phyloP scores from a whole-genome alignment of 2,888 invertebrate genomes.

The Timema cristinae region DNA sequence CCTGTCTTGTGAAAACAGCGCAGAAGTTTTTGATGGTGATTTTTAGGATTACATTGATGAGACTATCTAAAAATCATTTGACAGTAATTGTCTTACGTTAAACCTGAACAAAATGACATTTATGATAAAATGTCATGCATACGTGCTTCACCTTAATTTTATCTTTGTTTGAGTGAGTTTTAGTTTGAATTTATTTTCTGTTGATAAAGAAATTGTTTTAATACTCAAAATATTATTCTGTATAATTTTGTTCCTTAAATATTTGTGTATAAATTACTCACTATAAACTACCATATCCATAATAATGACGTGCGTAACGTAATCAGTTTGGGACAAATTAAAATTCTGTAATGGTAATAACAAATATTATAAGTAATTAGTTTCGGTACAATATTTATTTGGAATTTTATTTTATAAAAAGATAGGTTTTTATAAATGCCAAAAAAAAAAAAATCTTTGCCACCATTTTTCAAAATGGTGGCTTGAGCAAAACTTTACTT shows the following conservation, averaged over 20 bases:
- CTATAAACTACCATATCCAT: background rate
- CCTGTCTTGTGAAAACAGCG: background rate
- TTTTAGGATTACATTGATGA: background rate
- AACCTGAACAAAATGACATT: too few species aligned
- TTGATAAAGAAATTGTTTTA: background rate
- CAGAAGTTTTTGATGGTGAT: background rate
- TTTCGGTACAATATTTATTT: background rate
- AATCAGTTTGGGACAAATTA: background rate
- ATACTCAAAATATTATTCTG: too few species aligned
- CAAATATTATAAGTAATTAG: background rate
- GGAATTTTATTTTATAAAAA: background rate
- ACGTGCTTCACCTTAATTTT: background rate
- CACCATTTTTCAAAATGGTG: background rate
- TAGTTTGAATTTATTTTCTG: background rate
- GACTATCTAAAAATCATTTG: too few species aligned
- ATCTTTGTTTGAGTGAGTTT: background rate
- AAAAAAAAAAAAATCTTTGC: background rate
- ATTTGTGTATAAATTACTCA: too few species aligned
- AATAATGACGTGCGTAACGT: background rate
- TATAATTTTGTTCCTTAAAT: too few species aligned
- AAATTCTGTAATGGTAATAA: background rate
- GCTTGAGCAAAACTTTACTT: constrained; percentile 4
- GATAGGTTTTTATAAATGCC: background rate
- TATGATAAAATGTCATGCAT: too few species aligned
- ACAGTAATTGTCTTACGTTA: too few species aligned